Base-by-base conservation (phyloP, 2,113 vertebrate species). In the Passer domesticus region DNA sequence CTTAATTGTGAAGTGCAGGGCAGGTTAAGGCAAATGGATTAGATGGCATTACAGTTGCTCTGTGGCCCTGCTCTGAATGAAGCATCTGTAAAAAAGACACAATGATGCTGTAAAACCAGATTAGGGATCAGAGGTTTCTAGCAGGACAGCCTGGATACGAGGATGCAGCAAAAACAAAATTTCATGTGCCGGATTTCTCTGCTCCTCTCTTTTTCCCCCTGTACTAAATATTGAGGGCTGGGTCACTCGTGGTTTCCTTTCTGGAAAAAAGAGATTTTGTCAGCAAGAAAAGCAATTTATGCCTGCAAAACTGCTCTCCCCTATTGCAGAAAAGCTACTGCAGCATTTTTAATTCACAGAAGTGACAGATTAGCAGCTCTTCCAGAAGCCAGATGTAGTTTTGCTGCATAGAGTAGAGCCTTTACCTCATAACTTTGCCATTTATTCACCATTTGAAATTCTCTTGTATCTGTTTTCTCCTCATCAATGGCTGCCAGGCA, bases 281-380 rank as follows among this genome's bases (percentile, higher is more conserved):
- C 88, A 95, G 55, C 89, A 90, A 88, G n/a, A 93, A 81, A 16
- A 77, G 60, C 52, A 75, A 92, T 74, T 89, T 63, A 55, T 95
- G 76, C 30, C 60, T 62, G 49, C 82, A 93, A 83, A 88, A 49
- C 72, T 74, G 39, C 46, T 55, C 28, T 85, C 37, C 14, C 16
- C 56, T 64, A 73, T 22, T 74, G 55, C 43, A 70, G 72, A 70
- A 92, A 83, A 89, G n/a, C 68, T 30, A 77, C 50, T 47, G 68
- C 35, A 75, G 63, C 30, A 49, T 92, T 70, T 90, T 80, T 78
- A 86, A 79, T 85, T 90, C 76, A 77, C 63, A 49, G 18, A 68
- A 66, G 37, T 44, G 63, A 58, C 55, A 53, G 90, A 52, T 76
- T 30, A 88, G 63, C 72, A 86, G 55, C 46, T 73, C 25, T 70